A percentile compares a stretch with the other conserved stretches of the same genome.
phyloP scores from a whole-genome alignment of 2,888 invertebrate species.

The Aphidius colemani region DNA sequence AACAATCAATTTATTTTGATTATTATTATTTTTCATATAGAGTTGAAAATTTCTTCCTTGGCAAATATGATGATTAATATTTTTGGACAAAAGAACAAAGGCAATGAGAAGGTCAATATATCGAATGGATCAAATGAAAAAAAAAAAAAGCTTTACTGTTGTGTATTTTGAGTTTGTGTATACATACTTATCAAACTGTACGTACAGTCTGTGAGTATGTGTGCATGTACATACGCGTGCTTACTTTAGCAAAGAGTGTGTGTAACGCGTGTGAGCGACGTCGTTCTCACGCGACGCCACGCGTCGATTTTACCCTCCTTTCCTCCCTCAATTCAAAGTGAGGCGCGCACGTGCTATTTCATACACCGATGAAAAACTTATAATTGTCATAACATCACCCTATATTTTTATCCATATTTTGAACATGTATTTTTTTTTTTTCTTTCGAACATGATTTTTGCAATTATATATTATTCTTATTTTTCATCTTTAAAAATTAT shows the following conservation, averaged over 20 bases:
- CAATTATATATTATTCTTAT: neutral
- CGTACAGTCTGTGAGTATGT: neutral
- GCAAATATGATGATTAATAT: too few species aligned
- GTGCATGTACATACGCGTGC: constrained; percentile 33
- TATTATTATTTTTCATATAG: too few species aligned
- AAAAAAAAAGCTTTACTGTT: neutral
- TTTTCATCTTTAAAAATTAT: neutral
- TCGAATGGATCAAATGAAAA: too few species aligned
- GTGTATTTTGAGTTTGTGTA: neutral
- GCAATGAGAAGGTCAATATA: too few species aligned
- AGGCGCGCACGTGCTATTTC: constrained; percentile 45
- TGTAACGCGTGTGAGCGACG: constrained; percentile 56
- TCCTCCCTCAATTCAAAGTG: constrained; percentile 28
- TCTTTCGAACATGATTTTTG: neutral
- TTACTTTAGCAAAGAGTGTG: constrained; percentile 28
- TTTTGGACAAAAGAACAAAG: too few species aligned
- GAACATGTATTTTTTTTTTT: constrained; percentile 1
- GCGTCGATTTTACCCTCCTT: constrained; percentile 39
- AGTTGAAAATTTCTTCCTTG: too few species aligned
- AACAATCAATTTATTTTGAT: too few species aligned
- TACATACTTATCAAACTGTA: too few species aligned
- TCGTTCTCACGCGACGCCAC: constrained; percentile 57
- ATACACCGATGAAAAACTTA: constrained; percentile 51
- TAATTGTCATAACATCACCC: constrained; percentile 56
- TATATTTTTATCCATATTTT: constrained; percentile 14